Base-by-base conservation (phyloP, 1,140 invertebrate genomes). In the Bombus terrestris region DNA sequence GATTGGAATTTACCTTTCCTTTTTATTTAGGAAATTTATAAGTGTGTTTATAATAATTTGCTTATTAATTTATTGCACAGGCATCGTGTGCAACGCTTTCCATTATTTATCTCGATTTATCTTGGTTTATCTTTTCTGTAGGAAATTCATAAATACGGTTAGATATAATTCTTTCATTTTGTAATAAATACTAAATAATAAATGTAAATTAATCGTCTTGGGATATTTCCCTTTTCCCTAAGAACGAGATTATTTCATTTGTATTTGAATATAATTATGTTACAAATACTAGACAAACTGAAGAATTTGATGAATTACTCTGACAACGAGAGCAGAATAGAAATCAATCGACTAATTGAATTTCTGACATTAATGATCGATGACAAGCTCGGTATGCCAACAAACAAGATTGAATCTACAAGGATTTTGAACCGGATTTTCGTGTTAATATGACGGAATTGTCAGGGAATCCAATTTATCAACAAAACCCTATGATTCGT, bases 401-500 rank as follows among this genome's bases (percentile, higher is more conserved):
- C 47, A 71, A 69, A 71, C 53, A 57, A 43, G 47, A 57, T 81
- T 73, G 18, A 37, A 25, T 68, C 43, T 28, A 73, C n/a, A 22
- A 57, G 47, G 43, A 72, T 81, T 72, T 81, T 47, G 5, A 59
- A 5, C 9, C 6, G 53, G 37, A 32, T 53, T 39, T 13, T 13
- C 32, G 78, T 57, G 47, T 81, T 79, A 47, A 79, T 68, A 66
- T 57, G 28, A 15, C 47, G 78, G 39, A 72, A 35, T 59, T n/a
- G 2, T 47, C 64, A 47, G 28, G 47, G 37, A 72, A 72, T 57
- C 68, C 37, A 87, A 88, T 83, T 83, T 37, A 78, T 73, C 41
- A 22, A 43, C 59, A 47, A 66, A 66, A 32, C 59, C 59, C 59
- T 62, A n/a, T 13, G 18, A 53, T 37, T 81, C 43, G 41, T 71